A percentile compares a stretch with the other conserved stretches of the same genome.
Conservation (phyloP, 1,140 invertebrate genomes). For the Lordiphosa collinella region DNA sequence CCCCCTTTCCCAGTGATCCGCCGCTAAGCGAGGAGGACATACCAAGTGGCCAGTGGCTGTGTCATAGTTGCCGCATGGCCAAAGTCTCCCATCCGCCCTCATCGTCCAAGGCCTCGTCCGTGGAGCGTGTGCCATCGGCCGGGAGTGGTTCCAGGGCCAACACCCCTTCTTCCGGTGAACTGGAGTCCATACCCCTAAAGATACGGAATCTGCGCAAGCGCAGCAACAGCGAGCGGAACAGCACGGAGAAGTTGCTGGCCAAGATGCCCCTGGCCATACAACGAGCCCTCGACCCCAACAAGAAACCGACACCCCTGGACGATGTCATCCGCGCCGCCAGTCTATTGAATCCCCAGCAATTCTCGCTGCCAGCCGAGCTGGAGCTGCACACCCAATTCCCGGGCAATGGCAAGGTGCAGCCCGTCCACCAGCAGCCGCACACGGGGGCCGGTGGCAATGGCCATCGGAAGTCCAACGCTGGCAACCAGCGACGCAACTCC, state of each 20-base stretch:
- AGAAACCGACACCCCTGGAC: slow-evolving; percentile 84
- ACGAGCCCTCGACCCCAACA: slow-evolving; percentile 77
- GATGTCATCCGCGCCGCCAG: slow-evolving; percentile 89
- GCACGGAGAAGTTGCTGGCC: slow-evolving; percentile 62
- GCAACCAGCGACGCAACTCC: slow-evolving; percentile 59
- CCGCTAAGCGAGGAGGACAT: slow-evolving; percentile 93
- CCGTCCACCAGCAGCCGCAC: slow-evolving; percentile 54
- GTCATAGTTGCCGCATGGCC: slow-evolving; percentile 86
- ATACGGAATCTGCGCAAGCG: slow-evolving; percentile 75
- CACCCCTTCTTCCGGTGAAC: slow-evolving; percentile 62
- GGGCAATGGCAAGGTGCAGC: slow-evolving; percentile 85
- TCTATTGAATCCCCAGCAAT: slow-evolving; percentile 92
- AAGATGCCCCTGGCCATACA: slow-evolving; percentile 67
- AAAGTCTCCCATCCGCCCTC: slow-evolving; percentile 54
- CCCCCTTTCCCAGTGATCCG: slow-evolving; percentile 86
- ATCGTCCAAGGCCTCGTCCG: slow-evolving; percentile 64
- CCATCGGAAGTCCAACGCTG: slow-evolving; percentile 34
- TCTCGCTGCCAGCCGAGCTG: slow-evolving; percentile 90
- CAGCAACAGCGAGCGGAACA: slow-evolving; percentile 72
- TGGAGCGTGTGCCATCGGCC: slow-evolving; percentile 60
- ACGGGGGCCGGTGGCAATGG: slow-evolving; percentile 40
- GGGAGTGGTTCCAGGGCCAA: slow-evolving; percentile 59
- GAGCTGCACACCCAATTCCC: slow-evolving; percentile 89
- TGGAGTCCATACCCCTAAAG: slow-evolving; percentile 69
- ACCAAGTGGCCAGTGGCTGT: slow-evolving; percentile 94